A percentile compares a stretch with the other conserved stretches of the same genome.
phyloP scores from a whole-genome alignment of 1,140 invertebrate species.

The Drosophila fuyamai region DNA sequence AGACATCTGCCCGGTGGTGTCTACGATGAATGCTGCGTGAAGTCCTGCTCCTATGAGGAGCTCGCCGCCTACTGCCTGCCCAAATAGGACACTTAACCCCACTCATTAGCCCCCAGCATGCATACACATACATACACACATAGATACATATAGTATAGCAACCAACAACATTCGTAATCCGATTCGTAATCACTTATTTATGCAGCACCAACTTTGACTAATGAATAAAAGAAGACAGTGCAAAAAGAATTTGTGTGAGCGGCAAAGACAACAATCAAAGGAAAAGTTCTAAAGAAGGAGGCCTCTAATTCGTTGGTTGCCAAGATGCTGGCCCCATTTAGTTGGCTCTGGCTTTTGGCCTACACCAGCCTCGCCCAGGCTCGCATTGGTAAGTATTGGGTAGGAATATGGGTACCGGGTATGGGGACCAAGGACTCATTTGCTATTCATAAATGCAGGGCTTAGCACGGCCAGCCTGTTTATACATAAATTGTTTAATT shows the following conservation, averaged over 20 bases:
- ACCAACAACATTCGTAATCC: conserved; percentile 31
- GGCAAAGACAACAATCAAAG: conserved; percentile 34
- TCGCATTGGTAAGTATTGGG: conserved; percentile 73
- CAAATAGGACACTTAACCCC: conserved; percentile 11
- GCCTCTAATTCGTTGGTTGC: neutral
- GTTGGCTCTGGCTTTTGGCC: conserved; percentile 63
- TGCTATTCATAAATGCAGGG: conserved; percentile 79
- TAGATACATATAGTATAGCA: neutral
- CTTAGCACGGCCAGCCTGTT: conserved; percentile 57
- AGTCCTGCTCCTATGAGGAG: conserved; percentile 58
- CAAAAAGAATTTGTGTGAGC: conserved; percentile 49
- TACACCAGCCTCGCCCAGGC: conserved; percentile 58
- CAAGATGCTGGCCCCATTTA: conserved; percentile 64
- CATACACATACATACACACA: conserved; percentile 7
- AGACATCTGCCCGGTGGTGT: conserved; percentile 51
- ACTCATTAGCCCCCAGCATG: conserved; percentile 5
- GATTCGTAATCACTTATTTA: conserved; percentile 75
- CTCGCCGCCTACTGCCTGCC: conserved; percentile 60
- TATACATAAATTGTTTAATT: conserved; percentile 80
- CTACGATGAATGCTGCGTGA: conserved; percentile 66
- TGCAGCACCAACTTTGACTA: conserved; percentile 78
- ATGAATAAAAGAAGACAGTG: conserved; percentile 79
- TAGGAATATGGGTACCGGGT: neutral
- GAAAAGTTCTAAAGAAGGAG: conserved; percentile 48
- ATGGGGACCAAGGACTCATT: conserved; percentile 52